These are phyloP conservation scores for Caracal caracal DNA, from an alignment of 2,113 vertebrate genomes.

Conservation along the genomic window DNA sequence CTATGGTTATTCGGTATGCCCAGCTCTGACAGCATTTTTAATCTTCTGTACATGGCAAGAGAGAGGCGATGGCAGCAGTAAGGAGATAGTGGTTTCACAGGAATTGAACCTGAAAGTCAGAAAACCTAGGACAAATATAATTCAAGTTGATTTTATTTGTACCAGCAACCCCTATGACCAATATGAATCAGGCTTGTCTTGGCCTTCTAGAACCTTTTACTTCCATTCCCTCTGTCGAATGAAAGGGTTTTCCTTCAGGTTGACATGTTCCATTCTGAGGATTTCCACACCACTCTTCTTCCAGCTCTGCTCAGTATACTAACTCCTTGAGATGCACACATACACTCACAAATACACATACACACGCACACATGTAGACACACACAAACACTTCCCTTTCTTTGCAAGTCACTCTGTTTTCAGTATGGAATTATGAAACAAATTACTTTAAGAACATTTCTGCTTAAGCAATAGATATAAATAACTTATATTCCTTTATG, in stretches of 20 bases:
- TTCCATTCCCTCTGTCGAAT: constrained; percentile 4
- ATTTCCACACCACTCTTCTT: neutral
- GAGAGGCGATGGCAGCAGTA: neutral
- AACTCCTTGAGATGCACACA: neutral
- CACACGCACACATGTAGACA: neutral
- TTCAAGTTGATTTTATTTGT: constrained; percentile 35
- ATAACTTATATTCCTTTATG: neutral
- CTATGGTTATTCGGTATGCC: constrained; percentile 58
- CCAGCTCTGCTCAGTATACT: neutral
- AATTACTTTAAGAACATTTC: neutral
- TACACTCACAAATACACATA: neutral
- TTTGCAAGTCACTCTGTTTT: neutral
- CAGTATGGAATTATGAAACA: neutral
- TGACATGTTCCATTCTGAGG: neutral
- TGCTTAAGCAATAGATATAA: neutral
- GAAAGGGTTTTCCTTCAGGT: neutral
- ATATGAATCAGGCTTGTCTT: neutral
- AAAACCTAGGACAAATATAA: constrained; percentile 26
- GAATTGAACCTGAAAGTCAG: neutral
- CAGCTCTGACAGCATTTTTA: constrained; percentile 63
- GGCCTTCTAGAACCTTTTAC: neutral
- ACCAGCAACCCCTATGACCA: neutral
- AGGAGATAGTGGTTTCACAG: constrained; percentile 41
- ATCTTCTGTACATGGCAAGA: constrained; percentile 55
- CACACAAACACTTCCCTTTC: neutral